Base-by-base conservation (phyloP, 1,140 invertebrate species). In the Saccostrea echinata region DNA sequence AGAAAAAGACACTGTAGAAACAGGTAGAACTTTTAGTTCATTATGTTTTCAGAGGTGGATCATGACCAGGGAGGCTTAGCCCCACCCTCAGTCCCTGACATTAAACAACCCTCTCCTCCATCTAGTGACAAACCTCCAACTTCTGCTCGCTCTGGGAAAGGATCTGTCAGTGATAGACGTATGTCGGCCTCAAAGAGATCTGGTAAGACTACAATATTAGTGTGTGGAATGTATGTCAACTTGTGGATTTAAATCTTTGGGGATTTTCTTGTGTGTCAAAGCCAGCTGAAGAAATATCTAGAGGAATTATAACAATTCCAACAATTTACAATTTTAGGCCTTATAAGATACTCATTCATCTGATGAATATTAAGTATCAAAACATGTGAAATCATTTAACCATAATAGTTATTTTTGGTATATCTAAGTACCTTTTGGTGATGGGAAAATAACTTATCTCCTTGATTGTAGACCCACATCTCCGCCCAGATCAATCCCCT, bases 71-170 rank as follows among this genome's bases (percentile, higher is more conserved):
- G 90, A 51, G 91, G 91, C 24, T 68, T 90, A n/a, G 90, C 90
- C 24, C 90, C 91, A 43, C 91, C 91, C 76, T 85, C 88, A 35
- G 88, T 86, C 13, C 88, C 91, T n/a, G 91, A 93, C 8, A 90
- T 90, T 18, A 92, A 92, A 83, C 90, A 92, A 52, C 90, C 90
- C 18, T 91, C 92, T 24, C 91, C 91, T 24, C 91, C 91, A 18
- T 88, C 89, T 43, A 92, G 90, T 86, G 92, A 91, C 18, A 90
- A 90, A 52, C 89, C 90, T 35, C 90, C 88, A 27, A 87, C 87
- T 61, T 93, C 92, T 8, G 92, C 91, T 52, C 86, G 89, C 71
- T 92, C 91, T 61, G 91, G 89, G 6, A 88, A 90, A 80, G 80
- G 89, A 53, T 91, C 91, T 21, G 55, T 89, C 18, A 87, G 90